Evolutionary conservation across 2,888 invertebrate species (phyloP).

Genomic region (Scaptomyza cyrtandrae): DNA sequence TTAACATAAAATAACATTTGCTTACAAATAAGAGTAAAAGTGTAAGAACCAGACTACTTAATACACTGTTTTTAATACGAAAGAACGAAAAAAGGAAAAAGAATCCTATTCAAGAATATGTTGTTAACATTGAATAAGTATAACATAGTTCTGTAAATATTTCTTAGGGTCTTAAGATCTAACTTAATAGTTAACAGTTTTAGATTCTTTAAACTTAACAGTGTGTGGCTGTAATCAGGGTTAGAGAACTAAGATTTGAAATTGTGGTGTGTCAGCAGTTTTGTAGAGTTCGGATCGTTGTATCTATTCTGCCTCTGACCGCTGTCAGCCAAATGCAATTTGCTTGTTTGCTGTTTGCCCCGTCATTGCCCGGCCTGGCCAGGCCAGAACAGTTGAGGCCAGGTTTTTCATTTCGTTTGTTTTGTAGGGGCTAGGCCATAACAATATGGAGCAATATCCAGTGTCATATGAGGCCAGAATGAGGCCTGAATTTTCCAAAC

Average conservation of each 20-base stretch:
- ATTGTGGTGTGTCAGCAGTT: conserved; percentile 34
- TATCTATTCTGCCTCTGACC: conserved; percentile 17
- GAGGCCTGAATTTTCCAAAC: background rate
- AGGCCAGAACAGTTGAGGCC: conserved; percentile 7
- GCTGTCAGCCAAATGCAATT: conserved; percentile 46
- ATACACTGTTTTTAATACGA: conserved; percentile 5
- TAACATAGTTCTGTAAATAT: too few species aligned
- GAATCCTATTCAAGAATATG: background rate
- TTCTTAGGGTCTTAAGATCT: too few species aligned
- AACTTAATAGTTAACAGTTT: too few species aligned
- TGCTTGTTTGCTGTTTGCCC: conserved; percentile 39
- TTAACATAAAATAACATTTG: conserved; percentile 18
- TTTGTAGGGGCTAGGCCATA: conserved; percentile 39
- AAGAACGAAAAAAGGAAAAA: background rate
- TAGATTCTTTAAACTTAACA: background rate
- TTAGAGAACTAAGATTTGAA: conserved; percentile 13
- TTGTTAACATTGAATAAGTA: background rate
- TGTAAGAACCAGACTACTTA: background rate
- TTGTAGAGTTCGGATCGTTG: conserved; percentile 4
- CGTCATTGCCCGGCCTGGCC: conserved; percentile 21
- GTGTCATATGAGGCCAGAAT: conserved; percentile 53
- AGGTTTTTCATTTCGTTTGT: conserved; percentile 8
- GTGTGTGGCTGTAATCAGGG: conserved; percentile 3
- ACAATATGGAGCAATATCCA: conserved; percentile 53
- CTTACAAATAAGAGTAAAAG: background rate